These are phyloP conservation scores for Petrocephalus sullivani DNA, from an alignment of 2,797 vertebrate genomes.

Conservation along the genomic window DNA sequence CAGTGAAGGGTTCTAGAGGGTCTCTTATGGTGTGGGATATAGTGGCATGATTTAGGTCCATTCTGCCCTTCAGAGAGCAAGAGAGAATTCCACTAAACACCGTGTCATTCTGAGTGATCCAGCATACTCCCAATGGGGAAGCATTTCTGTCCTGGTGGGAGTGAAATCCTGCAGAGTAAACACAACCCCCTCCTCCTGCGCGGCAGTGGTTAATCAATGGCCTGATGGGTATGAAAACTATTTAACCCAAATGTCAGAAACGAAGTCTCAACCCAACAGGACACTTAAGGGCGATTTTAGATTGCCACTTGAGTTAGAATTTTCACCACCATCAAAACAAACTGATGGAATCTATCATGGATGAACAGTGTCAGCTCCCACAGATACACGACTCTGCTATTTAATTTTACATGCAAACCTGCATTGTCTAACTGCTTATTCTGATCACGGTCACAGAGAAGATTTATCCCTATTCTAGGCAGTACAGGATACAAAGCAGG, in stretches of 20 bases:
- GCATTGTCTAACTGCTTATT: background rate
- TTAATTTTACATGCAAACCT: background rate
- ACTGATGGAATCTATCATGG: background rate
- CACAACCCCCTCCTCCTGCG: background rate
- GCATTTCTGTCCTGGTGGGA: background rate
- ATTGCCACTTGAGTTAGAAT: background rate
- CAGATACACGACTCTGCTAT: background rate
- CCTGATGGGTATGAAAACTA: conserved; percentile 6
- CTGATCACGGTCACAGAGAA: background rate
- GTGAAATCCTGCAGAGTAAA: background rate
- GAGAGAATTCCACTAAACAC: background rate
- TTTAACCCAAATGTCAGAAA: background rate
- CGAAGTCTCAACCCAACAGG: background rate
- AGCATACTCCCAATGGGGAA: background rate
- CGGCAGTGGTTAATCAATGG: background rate
- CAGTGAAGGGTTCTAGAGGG: background rate
- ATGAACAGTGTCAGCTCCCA: background rate
- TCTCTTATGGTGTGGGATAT: background rate
- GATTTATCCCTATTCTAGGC: background rate
- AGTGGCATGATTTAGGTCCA: background rate
- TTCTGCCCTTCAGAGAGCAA: background rate
- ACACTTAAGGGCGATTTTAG: background rate
- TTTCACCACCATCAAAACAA: background rate
- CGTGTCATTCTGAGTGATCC: background rate
- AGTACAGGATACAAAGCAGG: background rate